phyloP scores from a whole-genome alignment of 2,888 invertebrate species.

The Nysson spinosus region DNA sequence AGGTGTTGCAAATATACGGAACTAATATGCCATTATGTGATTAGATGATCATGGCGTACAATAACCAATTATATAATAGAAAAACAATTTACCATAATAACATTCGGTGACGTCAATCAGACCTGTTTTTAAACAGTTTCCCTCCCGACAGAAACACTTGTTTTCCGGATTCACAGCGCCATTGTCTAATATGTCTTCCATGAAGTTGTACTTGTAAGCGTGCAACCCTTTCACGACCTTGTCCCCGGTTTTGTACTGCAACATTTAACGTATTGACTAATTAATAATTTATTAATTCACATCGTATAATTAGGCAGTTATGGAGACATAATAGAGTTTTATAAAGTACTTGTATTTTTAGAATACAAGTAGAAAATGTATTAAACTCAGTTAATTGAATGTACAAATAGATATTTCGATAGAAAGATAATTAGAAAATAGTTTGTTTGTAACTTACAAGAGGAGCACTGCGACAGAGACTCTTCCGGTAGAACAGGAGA shows the following conservation, averaged over 20 bases:
- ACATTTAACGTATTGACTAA: no score
- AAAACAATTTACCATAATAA: slow-evolving; percentile 83
- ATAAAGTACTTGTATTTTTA: no score
- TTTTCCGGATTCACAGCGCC: slow-evolving; percentile 85
- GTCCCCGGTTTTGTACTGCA: slow-evolving; percentile 82
- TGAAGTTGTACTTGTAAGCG: slow-evolving; percentile 87
- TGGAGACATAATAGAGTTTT: no score
- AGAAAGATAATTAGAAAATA: neutral
- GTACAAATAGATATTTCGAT: no score
- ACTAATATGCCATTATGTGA: no score
- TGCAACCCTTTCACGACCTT: slow-evolving; percentile 82
- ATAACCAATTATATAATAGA: no score
- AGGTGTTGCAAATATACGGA: no score
- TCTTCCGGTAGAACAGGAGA: slow-evolving; percentile 88
- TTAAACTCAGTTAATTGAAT: no score
- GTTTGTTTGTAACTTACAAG: slow-evolving; percentile 80
- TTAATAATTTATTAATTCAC: no score
- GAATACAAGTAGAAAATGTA: no score
- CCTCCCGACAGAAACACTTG: slow-evolving; percentile 88
- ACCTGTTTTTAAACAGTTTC: slow-evolving; percentile 86
- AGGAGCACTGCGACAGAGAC: slow-evolving; percentile 89
- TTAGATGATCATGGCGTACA: no score
- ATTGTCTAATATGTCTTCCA: slow-evolving; percentile 88
- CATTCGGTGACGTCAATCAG: slow-evolving; percentile 91
- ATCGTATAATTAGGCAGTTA: no score